Evolutionary conservation across 2,888 invertebrate genomes (phyloP), one percentile per base, ranked within the genome.

Genomic region (Plebejus anna): DNA sequence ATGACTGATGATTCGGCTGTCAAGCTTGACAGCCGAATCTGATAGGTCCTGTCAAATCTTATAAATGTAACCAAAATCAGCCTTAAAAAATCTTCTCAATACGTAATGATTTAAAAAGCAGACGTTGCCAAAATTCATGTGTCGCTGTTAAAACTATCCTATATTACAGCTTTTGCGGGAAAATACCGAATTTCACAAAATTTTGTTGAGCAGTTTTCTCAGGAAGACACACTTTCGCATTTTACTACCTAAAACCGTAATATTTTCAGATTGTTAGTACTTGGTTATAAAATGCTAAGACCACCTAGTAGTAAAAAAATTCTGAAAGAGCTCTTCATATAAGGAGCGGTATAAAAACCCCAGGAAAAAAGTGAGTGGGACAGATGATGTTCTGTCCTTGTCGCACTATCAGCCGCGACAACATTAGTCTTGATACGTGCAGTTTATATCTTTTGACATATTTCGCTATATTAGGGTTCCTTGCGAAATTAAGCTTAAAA

Each of bases 301-400:
- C 90, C 90, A 90, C 90, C 90, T 79, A 85, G 85, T 75, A 79
- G 78, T 57, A 57, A 86, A 88, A 82, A 83, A 86, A 86, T 85
- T 83, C 79, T 85, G 89, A 87, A 88, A 88, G 89, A 85, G 81
- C 82, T 82, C 83, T 76, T 78, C 81, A 82, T 85, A 87, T 87
- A 86, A 83, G 83, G 86, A 82, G 71, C 81, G 83, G 81, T 85
- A 88, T 89, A 91, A 90, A 89, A 90, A 89, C 87, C 80, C 84
- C 81, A 81, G 85, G 85, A 90, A 90, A 90, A 90, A 84, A 80
- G 81, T 83, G 82, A 81, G 79, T 83, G 80, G 79, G 81, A 79
- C 84, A 82, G 85, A 87, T 89, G 90, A 91, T 84, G 80, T 77
- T 79, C 86, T 80, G 79, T 92, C 91, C 84, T 88, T 78, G 81